phyloP scores from a whole-genome alignment of 2,888 invertebrate species.

The Eilema sororculum region DNA sequence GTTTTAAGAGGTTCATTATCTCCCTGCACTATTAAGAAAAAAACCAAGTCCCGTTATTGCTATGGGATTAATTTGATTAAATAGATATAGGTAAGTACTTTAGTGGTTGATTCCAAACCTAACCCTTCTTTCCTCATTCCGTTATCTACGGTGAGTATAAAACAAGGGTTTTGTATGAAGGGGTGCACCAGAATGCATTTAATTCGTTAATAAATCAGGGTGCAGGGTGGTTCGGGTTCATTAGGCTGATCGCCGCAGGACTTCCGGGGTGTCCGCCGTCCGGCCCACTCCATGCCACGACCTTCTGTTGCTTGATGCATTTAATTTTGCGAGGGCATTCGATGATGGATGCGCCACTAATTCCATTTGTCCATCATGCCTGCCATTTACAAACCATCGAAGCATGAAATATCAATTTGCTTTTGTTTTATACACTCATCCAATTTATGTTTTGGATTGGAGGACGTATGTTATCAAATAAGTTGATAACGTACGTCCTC shows the following conservation, averaged over 20 bases:
- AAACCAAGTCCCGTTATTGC: neutral
- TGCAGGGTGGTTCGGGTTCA: conserved; percentile 82
- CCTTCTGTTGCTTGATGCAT: conserved; percentile 76
- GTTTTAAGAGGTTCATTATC: conserved; percentile 20
- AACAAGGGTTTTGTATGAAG: conserved; percentile 69
- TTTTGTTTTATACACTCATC: conserved; percentile 38
- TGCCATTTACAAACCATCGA: conserved; percentile 42
- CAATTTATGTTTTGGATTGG: conserved; percentile 19
- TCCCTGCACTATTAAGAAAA: neutral
- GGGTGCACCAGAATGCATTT: conserved; percentile 86
- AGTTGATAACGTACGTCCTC: too few relatives aligned
- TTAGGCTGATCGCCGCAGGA: conserved; percentile 84
- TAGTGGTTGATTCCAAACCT: neutral
- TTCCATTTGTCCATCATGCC: conserved; percentile 59
- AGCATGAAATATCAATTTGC: conserved; percentile 41
- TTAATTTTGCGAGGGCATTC: conserved; percentile 73
- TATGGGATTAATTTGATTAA: neutral
- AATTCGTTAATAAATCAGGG: conserved; percentile 87
- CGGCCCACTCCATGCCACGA: conserved; percentile 72
- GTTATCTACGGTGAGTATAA: conserved; percentile 44
- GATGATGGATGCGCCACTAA: conserved; percentile 72
- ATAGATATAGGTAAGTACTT: neutral
- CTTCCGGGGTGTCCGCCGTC: conserved; percentile 78
- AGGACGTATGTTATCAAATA: conserved; percentile 28
- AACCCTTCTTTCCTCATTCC: conserved; percentile 17